Evolutionary conservation across 2,888 invertebrate species (phyloP).

Genomic region (Rapana venosa): DNA sequence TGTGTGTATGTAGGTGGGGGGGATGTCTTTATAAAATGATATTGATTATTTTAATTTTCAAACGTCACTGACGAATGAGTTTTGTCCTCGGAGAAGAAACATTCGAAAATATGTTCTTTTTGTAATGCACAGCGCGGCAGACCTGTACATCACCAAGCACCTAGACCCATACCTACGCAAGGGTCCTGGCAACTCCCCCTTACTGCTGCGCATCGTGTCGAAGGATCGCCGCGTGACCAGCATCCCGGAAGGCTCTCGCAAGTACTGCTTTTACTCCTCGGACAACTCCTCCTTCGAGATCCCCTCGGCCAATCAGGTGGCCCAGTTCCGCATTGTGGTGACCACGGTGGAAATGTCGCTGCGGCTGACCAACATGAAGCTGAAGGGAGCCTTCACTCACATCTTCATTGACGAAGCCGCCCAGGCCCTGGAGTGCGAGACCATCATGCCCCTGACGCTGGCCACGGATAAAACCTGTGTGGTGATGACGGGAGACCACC

Average conservation of each 20-base stretch:
- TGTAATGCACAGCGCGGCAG: constrained; percentile 73
- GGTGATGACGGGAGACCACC: constrained; percentile 76
- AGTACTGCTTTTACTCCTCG: constrained; percentile 64
- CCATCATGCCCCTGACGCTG: constrained; percentile 73
- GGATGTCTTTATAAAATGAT: too few relatives aligned
- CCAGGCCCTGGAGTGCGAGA: constrained; percentile 70
- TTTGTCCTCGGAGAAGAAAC: too few relatives aligned
- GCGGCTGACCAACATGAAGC: constrained; percentile 56
- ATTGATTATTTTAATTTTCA: too few relatives aligned
- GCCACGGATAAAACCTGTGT: constrained; percentile 73
- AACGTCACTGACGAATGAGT: too few relatives aligned
- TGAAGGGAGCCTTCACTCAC: constrained; percentile 71
- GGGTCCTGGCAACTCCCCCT: constrained; percentile 41
- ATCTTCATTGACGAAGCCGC: constrained; percentile 76
- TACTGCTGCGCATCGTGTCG: constrained; percentile 62
- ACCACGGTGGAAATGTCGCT: constrained; percentile 71
- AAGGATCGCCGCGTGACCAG: constrained; percentile 66
- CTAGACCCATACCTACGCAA: constrained; percentile 66
- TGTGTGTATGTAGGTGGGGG: too few relatives aligned
- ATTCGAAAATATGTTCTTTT: too few relatives aligned
- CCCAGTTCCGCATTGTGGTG: constrained; percentile 67
- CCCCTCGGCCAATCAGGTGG: constrained; percentile 63
- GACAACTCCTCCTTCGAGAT: constrained; percentile 57
- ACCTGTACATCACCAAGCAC: constrained; percentile 74
- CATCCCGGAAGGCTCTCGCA: constrained; percentile 61